A percentile compares a stretch with the other conserved stretches of the same genome.
Conservation (phyloP, 2,888 invertebrate species). For the Polymixis flavicincta region DNA sequence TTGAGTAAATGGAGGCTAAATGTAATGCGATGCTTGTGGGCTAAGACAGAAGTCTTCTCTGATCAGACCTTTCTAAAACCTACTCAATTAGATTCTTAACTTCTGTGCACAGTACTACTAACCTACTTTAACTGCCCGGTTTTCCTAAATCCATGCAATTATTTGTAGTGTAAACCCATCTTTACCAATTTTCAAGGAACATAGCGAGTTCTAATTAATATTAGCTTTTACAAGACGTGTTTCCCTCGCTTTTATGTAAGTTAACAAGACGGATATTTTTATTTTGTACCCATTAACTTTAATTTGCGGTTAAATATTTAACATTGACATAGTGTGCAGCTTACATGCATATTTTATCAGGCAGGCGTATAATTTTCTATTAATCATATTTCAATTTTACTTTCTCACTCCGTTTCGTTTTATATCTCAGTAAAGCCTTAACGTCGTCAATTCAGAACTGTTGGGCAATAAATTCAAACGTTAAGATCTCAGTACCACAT, state of each 20-base stretch:
- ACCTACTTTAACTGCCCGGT: background rate
- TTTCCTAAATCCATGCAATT: background rate
- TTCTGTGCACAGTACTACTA: too few species aligned
- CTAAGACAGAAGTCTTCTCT: background rate
- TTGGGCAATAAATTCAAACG: slow-evolving; percentile 68
- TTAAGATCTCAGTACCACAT: slow-evolving; percentile 77
- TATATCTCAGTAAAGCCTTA: slow-evolving; percentile 50
- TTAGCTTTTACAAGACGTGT: slow-evolving; percentile 21
- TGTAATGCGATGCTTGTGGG: too few species aligned
- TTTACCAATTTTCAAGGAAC: slow-evolving; percentile 8
- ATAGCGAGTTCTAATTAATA: slow-evolving; percentile 31
- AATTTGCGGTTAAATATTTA: slow-evolving; percentile 45
- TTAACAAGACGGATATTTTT: slow-evolving; percentile 42
- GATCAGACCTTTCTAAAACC: background rate
- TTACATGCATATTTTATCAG: slow-evolving; percentile 45
- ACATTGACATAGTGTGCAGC: slow-evolving; percentile 48
- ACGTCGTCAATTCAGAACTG: slow-evolving; percentile 63
- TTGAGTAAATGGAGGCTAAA: background rate
- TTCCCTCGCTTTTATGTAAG: slow-evolving; percentile 33
- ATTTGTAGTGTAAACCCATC: slow-evolving; percentile 8
- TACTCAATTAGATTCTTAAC: background rate
- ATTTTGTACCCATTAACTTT: slow-evolving; percentile 38
- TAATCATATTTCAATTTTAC: slow-evolving; percentile 56
- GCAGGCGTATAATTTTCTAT: slow-evolving; percentile 49
- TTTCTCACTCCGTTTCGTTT: slow-evolving; percentile 56